These are phyloP conservation scores for Vanessa atalanta DNA, from an alignment of 1,140 invertebrate species.

Conservation along the genomic window DNA sequence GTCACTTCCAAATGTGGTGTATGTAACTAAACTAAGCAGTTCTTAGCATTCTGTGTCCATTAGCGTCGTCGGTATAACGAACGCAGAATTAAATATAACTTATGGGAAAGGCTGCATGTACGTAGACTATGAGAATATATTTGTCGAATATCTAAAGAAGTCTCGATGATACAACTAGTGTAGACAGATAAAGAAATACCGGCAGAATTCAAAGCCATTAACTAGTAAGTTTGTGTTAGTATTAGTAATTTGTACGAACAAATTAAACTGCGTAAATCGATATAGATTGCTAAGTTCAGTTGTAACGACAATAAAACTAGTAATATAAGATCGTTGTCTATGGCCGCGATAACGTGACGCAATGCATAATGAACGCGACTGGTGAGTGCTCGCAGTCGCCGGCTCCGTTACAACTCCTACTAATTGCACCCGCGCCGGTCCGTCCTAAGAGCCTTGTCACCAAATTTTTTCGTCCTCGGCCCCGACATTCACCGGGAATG, in stretches of 20 bases:
- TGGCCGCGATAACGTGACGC: background rate
- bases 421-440: slow-evolving; percentile 50
- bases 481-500: slow-evolving; percentile 67
- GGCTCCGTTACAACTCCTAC: slow-evolving; percentile 46
- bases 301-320: slow-evolving; percentile 14
- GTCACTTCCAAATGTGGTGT: background rate
- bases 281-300: slow-evolving; percentile 8
- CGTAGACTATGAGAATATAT: too few relatives aligned
- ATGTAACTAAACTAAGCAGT: background rate
- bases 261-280: background rate
- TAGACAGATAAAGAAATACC: background rate
- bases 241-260: background rate
- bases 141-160: too few relatives aligned
- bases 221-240: background rate
- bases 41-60: background rate
- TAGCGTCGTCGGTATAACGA: too few relatives aligned
- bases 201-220: background rate
- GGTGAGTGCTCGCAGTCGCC: slow-evolving; percentile 23
- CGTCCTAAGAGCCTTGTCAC: slow-evolving; percentile 51
- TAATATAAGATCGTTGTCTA: slow-evolving; percentile 13
- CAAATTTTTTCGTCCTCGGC: slow-evolving; percentile 50
- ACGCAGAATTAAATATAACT: too few relatives aligned
- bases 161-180: background rate
- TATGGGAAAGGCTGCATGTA: too few relatives aligned
- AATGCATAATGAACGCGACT: slow-evolving; percentile 22